Conservation (phyloP, 2,113 vertebrate genomes). For the Megaceryle maxima region DNA sequence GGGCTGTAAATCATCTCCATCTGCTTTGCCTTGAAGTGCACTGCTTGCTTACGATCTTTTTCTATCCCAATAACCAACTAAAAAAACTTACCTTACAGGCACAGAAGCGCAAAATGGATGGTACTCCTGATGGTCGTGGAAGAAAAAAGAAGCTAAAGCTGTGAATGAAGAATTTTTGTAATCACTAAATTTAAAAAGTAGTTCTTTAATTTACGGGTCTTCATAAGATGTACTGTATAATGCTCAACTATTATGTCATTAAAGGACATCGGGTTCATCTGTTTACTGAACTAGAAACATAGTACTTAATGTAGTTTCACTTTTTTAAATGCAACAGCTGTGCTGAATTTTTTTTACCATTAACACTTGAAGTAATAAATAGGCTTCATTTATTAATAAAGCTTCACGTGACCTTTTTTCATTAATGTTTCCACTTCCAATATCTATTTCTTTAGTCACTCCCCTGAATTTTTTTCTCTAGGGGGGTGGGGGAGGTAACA, state of each 20-base stretch:
- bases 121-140: conserved; percentile 90
- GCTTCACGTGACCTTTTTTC: conserved; percentile 57
- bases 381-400: conserved; percentile 84
- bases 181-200: conserved; percentile 78
- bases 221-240: conserved; percentile 90
- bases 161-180: conserved; percentile 78
- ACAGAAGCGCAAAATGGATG: conserved; percentile 95
- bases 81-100: conserved; percentile 72
- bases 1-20: neutral
- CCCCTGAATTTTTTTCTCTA: neutral
- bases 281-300: conserved; percentile 83
- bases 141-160: conserved; percentile 97
- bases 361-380: conserved; percentile 91
- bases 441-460: neutral
- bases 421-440: conserved; percentile 20
- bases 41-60: neutral
- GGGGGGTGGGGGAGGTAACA: neutral
- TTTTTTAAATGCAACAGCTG: conserved; percentile 90
- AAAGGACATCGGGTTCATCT: conserved; percentile 82
- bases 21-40: neutral
- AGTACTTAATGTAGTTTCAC: conserved; percentile 82
- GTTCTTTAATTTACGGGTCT: conserved; percentile 90
- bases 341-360: conserved; percentile 90
- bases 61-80: neutral
- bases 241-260: conserved; percentile 83